Evolutionary conservation across 1,140 invertebrate genomes (phyloP).

Genomic region (Scaptodrosophila lebanonensis): DNA sequence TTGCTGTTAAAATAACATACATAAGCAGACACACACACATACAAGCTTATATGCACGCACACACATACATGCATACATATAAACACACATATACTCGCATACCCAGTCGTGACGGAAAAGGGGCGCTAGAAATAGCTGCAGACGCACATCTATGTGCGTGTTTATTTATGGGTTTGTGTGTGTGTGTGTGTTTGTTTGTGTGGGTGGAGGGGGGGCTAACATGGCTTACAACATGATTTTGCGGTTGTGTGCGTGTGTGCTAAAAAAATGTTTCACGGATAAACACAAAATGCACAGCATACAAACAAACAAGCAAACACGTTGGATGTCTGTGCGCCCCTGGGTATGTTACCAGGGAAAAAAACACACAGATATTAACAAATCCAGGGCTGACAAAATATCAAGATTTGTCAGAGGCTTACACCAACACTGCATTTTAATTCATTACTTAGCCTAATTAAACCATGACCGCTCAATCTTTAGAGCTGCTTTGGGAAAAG

Average conservation of each 20-base stretch:
- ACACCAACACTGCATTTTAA: too few species aligned
- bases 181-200: conserved; percentile 18
- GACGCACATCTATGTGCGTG: conserved; percentile 8
- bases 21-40: conserved; percentile 28
- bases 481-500: too few species aligned
- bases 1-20: conserved; percentile 74
- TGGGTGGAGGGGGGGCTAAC: conserved; percentile 52
- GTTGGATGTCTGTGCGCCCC: too few species aligned
- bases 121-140: conserved; percentile 27
- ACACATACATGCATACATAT: too few species aligned
- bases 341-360: too few species aligned
- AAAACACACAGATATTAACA: conserved; percentile 2
- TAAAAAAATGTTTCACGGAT: conserved; percentile 33
- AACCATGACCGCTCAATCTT: too few species aligned
- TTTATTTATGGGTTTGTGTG: conserved; percentile 5
- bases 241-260: conserved; percentile 49
- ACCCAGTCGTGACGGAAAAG: background rate
- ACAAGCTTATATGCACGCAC: background rate
- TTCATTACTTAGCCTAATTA: too few species aligned
- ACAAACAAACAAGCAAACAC: conserved; percentile 26
- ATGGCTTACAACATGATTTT: conserved; percentile 73
- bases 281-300: conserved; percentile 25
- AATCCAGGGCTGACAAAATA: conserved; percentile 10
- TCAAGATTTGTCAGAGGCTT: too few species aligned
- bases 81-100: too few species aligned